Evolutionary conservation across 2,888 invertebrate genomes (phyloP), one percentile per base, ranked within the genome.

Genomic region (Eubasilissa splendida): DNA sequence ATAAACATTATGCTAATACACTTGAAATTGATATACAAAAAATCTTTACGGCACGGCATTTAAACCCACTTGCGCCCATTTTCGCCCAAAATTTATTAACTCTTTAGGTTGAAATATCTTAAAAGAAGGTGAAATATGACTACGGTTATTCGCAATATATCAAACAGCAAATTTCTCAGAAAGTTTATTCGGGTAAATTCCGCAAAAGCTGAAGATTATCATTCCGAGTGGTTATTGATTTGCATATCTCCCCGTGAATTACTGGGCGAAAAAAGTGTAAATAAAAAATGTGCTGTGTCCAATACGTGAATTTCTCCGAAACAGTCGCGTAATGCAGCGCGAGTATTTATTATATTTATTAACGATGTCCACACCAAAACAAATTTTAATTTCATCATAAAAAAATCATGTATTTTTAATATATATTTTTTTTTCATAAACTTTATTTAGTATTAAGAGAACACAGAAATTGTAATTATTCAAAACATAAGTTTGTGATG

Each of bases 221-320:
- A 68, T 68, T 68, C 68, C 42, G 14, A 68, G 68, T 50, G 68
- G 68, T 68, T 68, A 68, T 68, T 68, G 68, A 68, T 68, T 68
- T 68, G 68, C 68, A 68, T 68, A 50, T 68, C 68, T 42, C 68
- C 42, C 68, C 14, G 42, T 12, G 68, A 68, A 66, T 66, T 66
- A 66, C 66, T 42, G 42, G 42, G 33, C 66, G 66, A 42, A 66
- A 66, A 42, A 68, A 14, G 68, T 33, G 50, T 50, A 68, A 50
- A 63, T 42, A 63, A 42, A 42, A 58, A 22, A 11, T 5, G 58
- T n/a, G 58, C 58, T 58, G 11, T 58, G 12, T 68, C 66, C 11
- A 42, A 68, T 50, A 68, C 11, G 68, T 50, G 42, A 68, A 68
- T 68, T 50, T 10, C n/a, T 50, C 52, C 12, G 9, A 12, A 33